Conservation (phyloP, 37 sponge, comb jelly and placozoan genomes). For the Aplysina aerophoba region DNA sequence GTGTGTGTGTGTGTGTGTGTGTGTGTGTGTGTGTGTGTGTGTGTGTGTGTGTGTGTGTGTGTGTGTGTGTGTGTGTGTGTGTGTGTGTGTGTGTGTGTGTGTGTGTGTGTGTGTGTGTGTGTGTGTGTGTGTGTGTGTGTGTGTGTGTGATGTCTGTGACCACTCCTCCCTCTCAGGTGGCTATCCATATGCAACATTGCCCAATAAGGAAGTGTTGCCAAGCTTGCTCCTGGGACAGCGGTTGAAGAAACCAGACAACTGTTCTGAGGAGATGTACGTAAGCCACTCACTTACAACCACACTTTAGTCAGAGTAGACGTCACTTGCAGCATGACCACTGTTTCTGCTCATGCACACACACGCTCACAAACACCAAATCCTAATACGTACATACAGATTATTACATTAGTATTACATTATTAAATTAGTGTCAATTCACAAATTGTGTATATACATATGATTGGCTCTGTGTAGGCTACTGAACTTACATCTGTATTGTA, state of each 20-base stretch:
- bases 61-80: slow-evolving; percentile 28
- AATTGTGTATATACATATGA: no score
- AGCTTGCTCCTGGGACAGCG: slow-evolving; percentile 44
- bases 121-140: slow-evolving; percentile 22
- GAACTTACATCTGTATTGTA: no score
- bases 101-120: slow-evolving; percentile 33
- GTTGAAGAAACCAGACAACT: slow-evolving; percentile 51
- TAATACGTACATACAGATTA: no score
- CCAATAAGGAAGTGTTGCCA: slow-evolving; percentile 44
- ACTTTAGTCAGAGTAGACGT: no score
- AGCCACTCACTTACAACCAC: no score
- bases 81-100: slow-evolving; percentile 31
- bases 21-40: slow-evolving; percentile 23
- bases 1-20: slow-evolving; percentile 35
- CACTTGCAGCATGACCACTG: no score
- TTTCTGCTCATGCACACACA: no score
- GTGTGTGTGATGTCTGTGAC: neutral
- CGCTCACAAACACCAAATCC: no score
- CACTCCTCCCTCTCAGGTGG: slow-evolving; percentile 44
- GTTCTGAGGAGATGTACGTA: slow-evolving; percentile 63
- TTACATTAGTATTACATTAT: no score
- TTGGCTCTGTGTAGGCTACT: no score
- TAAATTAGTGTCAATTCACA: no score
- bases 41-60: slow-evolving; percentile 27
- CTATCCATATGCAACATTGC: slow-evolving; percentile 50